phyloP scores from a whole-genome alignment of 2,797 vertebrate genomes.

The Nothura maculosa region DNA sequence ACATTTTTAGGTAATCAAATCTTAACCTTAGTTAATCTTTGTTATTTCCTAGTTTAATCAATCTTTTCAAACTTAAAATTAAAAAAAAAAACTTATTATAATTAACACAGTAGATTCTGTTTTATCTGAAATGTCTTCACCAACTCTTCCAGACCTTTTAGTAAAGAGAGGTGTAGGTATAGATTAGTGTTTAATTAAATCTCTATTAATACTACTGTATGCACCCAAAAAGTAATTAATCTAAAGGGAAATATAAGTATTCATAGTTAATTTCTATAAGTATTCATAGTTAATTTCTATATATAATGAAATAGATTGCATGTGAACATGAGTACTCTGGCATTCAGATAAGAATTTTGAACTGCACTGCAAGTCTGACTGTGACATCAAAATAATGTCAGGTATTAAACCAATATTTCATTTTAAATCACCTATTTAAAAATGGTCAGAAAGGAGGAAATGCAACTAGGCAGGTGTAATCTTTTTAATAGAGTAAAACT shows the following conservation, averaged over 20 bases:
- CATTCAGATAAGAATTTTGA: background rate
- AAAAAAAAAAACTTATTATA: background rate
- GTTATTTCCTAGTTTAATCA: background rate
- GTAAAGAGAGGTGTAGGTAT: background rate
- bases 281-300: background rate
- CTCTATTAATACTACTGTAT: background rate
- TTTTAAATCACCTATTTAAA: conserved; percentile 8
- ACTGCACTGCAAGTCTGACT: background rate
- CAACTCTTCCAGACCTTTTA: background rate
- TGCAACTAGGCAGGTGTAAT: background rate
- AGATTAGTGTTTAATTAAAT: background rate
- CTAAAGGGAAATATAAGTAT: background rate
- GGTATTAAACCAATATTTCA: background rate
- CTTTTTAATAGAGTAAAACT: background rate
- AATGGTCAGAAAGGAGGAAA: background rate
- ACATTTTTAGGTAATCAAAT: background rate
- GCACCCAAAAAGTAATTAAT: background rate
- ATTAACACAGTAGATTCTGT: background rate
- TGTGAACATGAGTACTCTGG: background rate
- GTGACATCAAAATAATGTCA: background rate
- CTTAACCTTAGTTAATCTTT: background rate
- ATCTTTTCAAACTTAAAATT: background rate
- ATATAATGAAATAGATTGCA: background rate
- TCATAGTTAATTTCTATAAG: background rate
- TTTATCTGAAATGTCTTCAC: background rate